phyloP scores from a whole-genome alignment of 92 coral and sea anemone species.

The Hydrozoanthus gracilis region DNA sequence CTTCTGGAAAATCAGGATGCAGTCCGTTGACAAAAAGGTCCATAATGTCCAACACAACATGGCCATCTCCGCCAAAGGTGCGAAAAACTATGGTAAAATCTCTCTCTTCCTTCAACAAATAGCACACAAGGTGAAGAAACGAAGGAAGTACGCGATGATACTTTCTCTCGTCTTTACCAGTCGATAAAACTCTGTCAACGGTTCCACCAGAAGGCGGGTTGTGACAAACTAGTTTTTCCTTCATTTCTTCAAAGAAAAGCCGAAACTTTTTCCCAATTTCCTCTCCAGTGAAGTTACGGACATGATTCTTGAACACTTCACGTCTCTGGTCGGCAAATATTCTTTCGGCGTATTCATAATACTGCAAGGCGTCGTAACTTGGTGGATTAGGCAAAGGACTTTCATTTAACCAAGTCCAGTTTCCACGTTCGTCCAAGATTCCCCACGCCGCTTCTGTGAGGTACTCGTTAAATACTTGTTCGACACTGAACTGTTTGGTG shows the following conservation, averaged over 20 bases:
- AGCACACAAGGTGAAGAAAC: conserved; percentile 63
- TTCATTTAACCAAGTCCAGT: conserved; percentile 58
- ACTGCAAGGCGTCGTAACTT: conserved; percentile 46
- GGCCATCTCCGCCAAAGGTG: conserved; percentile 86
- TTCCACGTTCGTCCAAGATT: conserved; percentile 47
- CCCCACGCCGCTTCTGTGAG: conserved; percentile 81
- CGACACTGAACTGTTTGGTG: conserved; percentile 71
- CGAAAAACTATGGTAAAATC: conserved; percentile 77
- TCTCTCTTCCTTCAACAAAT: conserved; percentile 51
- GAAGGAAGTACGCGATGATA: conserved; percentile 79
- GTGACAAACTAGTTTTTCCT: conserved; percentile 48
- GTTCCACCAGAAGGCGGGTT: conserved; percentile 10
- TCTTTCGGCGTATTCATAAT: conserved; percentile 70
- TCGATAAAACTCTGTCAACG: conserved; percentile 48
- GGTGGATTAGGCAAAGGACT: conserved; percentile 61
- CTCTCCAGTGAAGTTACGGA: conserved; percentile 67
- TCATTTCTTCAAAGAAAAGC: conserved; percentile 65
- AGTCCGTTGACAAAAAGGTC: conserved; percentile 36
- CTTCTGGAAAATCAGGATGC: conserved; percentile 58
- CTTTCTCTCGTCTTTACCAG: conserved; percentile 50
- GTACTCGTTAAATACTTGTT: conserved; percentile 76
- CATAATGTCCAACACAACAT: conserved; percentile 42
- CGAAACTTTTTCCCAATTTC: conserved; percentile 65
- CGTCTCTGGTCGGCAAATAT: conserved; percentile 66
- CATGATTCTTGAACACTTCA: conserved; percentile 61